Base-by-base conservation (phyloP, 2,888 invertebrate genomes). In the Lepidochrysops patricia region DNA sequence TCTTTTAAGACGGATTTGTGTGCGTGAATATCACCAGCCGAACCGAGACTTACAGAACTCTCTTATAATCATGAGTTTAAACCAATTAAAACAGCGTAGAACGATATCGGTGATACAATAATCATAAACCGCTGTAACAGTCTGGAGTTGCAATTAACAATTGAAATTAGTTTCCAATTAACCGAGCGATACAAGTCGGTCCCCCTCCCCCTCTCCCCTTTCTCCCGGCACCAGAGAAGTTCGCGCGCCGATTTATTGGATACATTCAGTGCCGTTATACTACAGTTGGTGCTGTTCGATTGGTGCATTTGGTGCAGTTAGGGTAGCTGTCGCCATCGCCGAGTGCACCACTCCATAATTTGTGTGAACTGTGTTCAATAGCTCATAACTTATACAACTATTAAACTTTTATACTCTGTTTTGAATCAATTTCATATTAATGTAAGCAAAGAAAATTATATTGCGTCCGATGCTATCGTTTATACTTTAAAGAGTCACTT, bases 91-190 rank as follows among this genome's bases (percentile, higher is more conserved):
- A n/a, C n/a, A n/a, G n/a, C 23, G 43, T 2, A 9, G 43, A 43
- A 12, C 43, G 23, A 19, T 43, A 43, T 43, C 43, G 43, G 43
- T 23, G 43, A 43, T 19, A 19, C 43, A 43, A 43, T 43, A 43
- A 43, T 43, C 43, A 43, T 43, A 43, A 43, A 43, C 19, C 43
- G 43, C 43, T 7, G 12, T 43, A 43, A 43, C 43, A 19, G 43
- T 43, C 43, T 43, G 43, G 19, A 43, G 43, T 9, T 1, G 43
- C 9, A 43, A 19, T 43, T 23, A 43, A 43, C 43, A 43, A 43
- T 43, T 43, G 19, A 43, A 43, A 43, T 43, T 43, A 43, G 43
- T 43, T 43, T 43, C 43, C 43, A 43, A 43, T 43, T 43, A 43
- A 19, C 19, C 43, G 19, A 12, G 43, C 43, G 43, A 23, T 43